phyloP scores from a whole-genome alignment of 2,888 invertebrate species.

The Chymomyza fuscimana region DNA sequence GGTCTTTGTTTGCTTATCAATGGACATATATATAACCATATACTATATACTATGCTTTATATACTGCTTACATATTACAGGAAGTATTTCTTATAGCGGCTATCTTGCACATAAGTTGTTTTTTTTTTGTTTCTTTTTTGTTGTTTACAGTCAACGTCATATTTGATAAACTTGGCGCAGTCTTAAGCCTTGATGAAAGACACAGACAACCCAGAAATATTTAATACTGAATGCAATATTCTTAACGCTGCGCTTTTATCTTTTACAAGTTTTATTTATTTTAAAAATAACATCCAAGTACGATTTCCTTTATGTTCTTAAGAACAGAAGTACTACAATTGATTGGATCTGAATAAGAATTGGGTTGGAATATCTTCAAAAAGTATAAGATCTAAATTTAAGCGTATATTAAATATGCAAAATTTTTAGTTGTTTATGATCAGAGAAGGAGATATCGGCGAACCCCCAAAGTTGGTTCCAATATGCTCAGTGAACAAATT shows the following conservation, averaged over 20 bases:
- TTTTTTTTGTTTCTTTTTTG: conserved; percentile 36
- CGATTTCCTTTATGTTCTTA: too few species aligned
- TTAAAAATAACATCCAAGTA: background rate
- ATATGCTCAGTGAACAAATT: too few species aligned
- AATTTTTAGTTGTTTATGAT: too few species aligned
- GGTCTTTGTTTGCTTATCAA: conserved; percentile 40
- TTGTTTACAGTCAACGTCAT: background rate
- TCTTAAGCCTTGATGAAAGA: background rate
- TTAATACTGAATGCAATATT: background rate
- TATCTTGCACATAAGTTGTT: conserved; percentile 4
- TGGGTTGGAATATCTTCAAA: too few species aligned
- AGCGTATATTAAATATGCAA: too few species aligned
- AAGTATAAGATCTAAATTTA: too few species aligned
- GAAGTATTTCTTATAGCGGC: conserved; percentile 25
- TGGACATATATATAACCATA: background rate
- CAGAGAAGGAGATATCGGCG: too few species aligned
- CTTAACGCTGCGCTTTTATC: background rate
- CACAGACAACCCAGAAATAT: background rate
- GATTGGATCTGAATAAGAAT: too few species aligned
- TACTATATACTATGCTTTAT: background rate
- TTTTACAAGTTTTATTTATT: background rate
- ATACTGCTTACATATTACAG: conserved; percentile 34
- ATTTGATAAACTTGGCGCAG: background rate
- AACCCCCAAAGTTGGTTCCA: too few species aligned
- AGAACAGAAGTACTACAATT: too few species aligned